Percentiles rank a stretch among this genome's conserved stretches.
phyloP scores from a whole-genome alignment of 2,797 vertebrate species.

The Chrysocyon brachyurus region DNA sequence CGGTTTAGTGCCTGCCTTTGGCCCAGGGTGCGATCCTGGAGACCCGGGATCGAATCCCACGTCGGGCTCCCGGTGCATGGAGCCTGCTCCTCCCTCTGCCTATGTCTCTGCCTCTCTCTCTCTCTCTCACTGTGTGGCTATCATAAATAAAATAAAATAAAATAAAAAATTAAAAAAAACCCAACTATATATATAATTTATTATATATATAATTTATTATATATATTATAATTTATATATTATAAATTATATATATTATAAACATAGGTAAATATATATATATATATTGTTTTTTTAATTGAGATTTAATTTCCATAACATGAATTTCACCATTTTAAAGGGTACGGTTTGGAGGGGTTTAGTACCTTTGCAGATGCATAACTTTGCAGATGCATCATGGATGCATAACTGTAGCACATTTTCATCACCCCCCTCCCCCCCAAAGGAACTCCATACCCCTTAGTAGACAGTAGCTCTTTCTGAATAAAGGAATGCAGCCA shows the following conservation, averaged over 20 bases:
- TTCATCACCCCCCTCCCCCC: neutral
- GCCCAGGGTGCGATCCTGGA: too few species aligned
- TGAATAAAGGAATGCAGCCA: neutral
- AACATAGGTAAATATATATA: too few species aligned
- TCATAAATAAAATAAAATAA: too few species aligned
- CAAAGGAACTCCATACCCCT: neutral
- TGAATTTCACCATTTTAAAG: neutral
- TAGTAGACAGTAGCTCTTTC: neutral
- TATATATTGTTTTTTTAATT: neutral
- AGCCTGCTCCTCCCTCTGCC: too few species aligned
- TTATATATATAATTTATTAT: too few species aligned
- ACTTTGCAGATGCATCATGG: neutral
- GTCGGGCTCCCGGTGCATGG: too few species aligned
- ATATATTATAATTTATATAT: too few species aligned
- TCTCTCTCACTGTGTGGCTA: too few species aligned
- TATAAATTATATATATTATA: neutral
- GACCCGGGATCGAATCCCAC: too few species aligned
- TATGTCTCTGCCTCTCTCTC: too few species aligned
- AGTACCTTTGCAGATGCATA: neutral
- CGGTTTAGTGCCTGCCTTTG: too few species aligned
- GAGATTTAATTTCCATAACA: neutral
- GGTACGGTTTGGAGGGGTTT: neutral
- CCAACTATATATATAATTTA: neutral
- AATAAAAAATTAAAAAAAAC: too few species aligned
- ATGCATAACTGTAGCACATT: neutral